These are phyloP conservation scores for Rallus crepitans DNA, from an alignment of 2,797 vertebrate species.

Conservation along the genomic window DNA sequence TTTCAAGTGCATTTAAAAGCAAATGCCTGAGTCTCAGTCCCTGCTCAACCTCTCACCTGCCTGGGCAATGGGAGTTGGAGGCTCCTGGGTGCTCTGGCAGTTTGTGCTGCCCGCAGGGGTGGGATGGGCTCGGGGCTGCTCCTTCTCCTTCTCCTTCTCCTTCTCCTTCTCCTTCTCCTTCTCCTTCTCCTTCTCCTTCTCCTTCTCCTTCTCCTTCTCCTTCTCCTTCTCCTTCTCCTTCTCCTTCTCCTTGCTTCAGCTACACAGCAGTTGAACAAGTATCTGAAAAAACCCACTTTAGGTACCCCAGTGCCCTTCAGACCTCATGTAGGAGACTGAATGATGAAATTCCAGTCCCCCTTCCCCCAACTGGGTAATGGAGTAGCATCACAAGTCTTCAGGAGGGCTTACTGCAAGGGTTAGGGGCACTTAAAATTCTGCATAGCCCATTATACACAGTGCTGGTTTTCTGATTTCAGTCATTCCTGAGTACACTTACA, in stretches of 20 bases:
- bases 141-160: no score
- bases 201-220: no score
- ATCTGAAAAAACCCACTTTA: background rate
- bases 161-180: no score
- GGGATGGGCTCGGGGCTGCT: no score
- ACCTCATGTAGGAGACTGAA: background rate
- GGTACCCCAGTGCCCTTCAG: background rate
- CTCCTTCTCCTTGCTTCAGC: background rate
- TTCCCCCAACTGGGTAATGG: accelerated
- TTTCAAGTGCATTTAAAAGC: background rate
- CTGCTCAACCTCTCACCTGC: background rate
- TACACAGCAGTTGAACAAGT: background rate
- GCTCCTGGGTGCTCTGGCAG: background rate
- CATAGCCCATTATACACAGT: background rate
- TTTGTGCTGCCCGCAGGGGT: background rate
- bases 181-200: no score
- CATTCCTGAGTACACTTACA: background rate
- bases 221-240: no score
- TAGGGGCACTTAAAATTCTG: background rate
- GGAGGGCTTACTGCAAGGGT: background rate
- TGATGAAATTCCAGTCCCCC: background rate
- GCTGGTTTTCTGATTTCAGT: background rate
- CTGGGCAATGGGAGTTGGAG: background rate
- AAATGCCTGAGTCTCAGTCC: background rate
- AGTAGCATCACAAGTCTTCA: no score